A percentile compares a stretch with the other conserved stretches of the same genome.
These are phyloP conservation scores for Gobio gobio DNA, from an alignment of 2,113 vertebrate species.

Conservation along the genomic window DNA sequence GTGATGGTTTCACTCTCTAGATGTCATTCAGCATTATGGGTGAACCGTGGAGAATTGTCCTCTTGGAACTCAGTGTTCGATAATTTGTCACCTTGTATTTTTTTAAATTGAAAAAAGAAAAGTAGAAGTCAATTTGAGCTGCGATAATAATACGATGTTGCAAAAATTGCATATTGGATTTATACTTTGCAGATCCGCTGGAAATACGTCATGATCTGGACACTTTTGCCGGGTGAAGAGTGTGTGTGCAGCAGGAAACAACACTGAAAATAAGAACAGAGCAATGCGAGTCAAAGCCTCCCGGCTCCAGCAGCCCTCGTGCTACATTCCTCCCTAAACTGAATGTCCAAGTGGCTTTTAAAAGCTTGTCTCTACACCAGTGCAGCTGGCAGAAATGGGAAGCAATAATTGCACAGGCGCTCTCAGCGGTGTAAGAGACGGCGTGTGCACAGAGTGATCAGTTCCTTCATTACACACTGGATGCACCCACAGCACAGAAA, in stretches of 20 bases:
- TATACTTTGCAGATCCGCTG: background rate
- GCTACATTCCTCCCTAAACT: background rate
- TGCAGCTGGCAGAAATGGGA: conserved; percentile 12
- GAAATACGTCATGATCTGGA: background rate
- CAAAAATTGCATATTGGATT: background rate
- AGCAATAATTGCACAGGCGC: conserved; percentile 19
- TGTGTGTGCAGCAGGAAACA: background rate
- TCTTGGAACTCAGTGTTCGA: background rate
- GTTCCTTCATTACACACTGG: conserved; percentile 26
- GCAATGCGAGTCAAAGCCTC: background rate
- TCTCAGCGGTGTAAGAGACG: background rate
- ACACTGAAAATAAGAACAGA: background rate
- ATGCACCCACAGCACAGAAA: background rate
- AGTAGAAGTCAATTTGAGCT: background rate
- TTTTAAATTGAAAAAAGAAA: background rate
- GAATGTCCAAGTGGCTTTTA: conserved; percentile 13
- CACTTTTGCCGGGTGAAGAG: background rate
- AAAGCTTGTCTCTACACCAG: conserved; percentile 23
- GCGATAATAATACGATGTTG: background rate
- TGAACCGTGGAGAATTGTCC: background rate
- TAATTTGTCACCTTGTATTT: background rate
- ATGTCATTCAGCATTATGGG: conserved; percentile 38
- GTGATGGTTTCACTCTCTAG: conserved; percentile 44
- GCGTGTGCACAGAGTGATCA: conserved; percentile 16
- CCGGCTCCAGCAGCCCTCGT: background rate